phyloP scores from a whole-genome alignment of 2,888 invertebrate species.

The Miltochrista miniata region DNA sequence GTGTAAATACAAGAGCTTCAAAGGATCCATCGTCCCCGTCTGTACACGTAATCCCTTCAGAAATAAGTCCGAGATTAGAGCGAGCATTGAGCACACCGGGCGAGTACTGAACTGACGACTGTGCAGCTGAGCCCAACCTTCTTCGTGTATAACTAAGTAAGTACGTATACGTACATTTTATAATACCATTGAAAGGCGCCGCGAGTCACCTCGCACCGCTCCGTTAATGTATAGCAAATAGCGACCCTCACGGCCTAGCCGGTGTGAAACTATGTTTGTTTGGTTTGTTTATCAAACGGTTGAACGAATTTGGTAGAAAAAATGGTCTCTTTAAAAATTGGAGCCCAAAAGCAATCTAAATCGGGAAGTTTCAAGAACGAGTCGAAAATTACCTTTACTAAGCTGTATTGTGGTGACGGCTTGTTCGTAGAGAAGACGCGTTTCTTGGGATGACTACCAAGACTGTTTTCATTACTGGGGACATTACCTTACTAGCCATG shows the following conservation, averaged over 20 bases:
- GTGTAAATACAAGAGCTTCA: conserved; percentile 24
- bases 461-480: no score
- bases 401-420: no score
- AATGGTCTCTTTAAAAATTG: no score
- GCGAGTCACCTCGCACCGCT: background rate
- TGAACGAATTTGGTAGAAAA: no score
- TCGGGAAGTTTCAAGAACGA: no score
- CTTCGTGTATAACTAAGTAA: background rate
- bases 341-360: no score
- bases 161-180: background rate
- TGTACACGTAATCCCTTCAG: conserved; percentile 17
- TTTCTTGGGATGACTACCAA: no score
- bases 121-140: conserved; percentile 19
- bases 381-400: no score
- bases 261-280: background rate
- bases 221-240: conserved; percentile 15
- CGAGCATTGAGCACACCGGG: conserved; percentile 1
- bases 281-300: no score
- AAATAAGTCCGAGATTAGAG: conserved; percentile 32
- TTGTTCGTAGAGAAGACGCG: no score
- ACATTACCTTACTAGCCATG: no score
- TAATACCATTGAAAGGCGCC: conserved; percentile 10
- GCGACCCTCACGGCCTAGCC: background rate
- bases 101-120: conserved; percentile 3
- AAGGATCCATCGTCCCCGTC: conserved; percentile 15